Evolutionary conservation across 2,797 vertebrate genomes (phyloP).

Genomic region (Smutsia temminckii): DNA sequence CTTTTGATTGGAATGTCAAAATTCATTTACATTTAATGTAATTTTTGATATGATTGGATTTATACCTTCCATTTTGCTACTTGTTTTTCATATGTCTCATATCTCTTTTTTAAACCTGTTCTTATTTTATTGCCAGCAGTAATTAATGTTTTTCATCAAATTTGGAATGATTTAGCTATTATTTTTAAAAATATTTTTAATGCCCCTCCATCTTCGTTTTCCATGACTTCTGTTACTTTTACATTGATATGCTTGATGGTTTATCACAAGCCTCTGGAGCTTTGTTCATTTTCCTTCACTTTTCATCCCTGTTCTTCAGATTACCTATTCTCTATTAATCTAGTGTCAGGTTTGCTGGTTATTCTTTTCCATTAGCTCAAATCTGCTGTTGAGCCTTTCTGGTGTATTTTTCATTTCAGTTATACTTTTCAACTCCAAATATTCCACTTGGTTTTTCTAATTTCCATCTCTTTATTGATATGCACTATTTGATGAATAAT

Average conservation of each 20-base stretch:
- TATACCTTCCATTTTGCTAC: neutral
- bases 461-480: neutral
- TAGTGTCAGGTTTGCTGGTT: neutral
- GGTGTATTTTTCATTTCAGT: neutral
- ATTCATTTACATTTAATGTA: neutral
- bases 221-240: neutral
- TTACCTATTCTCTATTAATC: neutral
- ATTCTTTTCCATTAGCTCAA: slow-evolving; percentile 19
- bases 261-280: neutral
- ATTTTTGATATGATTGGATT: neutral
- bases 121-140: neutral
- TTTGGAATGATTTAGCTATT: neutral
- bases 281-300: slow-evolving; percentile 4
- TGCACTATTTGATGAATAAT: neutral
- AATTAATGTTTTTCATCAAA: neutral
- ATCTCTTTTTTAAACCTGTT: neutral
- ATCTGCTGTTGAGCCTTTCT: neutral
- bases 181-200: neutral
- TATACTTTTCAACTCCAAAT: neutral
- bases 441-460: neutral
- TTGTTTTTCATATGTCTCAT: neutral
- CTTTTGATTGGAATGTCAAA: neutral
- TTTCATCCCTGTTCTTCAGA: neutral
- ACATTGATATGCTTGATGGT: neutral
- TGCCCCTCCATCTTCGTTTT: neutral